Conservation (phyloP, 2,888 invertebrate genomes). For the Myopa tessellatipennis region DNA sequence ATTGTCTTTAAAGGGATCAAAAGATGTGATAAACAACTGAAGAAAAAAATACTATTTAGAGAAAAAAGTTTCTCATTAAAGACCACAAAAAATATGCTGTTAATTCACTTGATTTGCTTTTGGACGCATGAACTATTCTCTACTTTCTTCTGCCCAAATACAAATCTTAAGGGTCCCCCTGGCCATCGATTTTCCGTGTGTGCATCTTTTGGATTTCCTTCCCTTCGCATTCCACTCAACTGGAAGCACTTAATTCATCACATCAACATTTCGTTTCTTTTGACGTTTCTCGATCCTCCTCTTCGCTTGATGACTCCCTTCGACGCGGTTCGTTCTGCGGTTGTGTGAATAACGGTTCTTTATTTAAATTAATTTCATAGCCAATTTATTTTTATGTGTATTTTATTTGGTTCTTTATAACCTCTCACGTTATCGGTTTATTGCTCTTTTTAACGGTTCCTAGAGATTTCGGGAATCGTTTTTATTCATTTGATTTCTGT, state of each 20-base stretch:
- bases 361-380: constrained; percentile 12
- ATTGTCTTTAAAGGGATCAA: neutral
- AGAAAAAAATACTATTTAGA: too few relatives aligned
- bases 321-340: neutral
- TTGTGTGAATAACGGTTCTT: neutral
- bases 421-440: neutral
- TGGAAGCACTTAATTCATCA: constrained; percentile 3
- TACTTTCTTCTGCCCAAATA: too few relatives aligned
- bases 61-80: neutral
- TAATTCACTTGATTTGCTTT: too few relatives aligned
- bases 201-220: too few relatives aligned
- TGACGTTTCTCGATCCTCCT: too few relatives aligned
- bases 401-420: neutral
- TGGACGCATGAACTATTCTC: too few relatives aligned
- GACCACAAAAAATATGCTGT: neutral
- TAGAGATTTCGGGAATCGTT: too few relatives aligned
- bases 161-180: too few relatives aligned
- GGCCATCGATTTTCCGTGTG: too few relatives aligned
- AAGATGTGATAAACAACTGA: too few relatives aligned
- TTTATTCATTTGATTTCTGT: neutral
- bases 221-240: neutral
- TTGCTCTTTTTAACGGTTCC: neutral
- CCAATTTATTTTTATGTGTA: neutral
- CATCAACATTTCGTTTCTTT: too few relatives aligned
- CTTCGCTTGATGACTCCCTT: too few relatives aligned